Evolutionary conservation across 2,113 vertebrate genomes (phyloP).

Genomic region (Rhinogobius similis): DNA sequence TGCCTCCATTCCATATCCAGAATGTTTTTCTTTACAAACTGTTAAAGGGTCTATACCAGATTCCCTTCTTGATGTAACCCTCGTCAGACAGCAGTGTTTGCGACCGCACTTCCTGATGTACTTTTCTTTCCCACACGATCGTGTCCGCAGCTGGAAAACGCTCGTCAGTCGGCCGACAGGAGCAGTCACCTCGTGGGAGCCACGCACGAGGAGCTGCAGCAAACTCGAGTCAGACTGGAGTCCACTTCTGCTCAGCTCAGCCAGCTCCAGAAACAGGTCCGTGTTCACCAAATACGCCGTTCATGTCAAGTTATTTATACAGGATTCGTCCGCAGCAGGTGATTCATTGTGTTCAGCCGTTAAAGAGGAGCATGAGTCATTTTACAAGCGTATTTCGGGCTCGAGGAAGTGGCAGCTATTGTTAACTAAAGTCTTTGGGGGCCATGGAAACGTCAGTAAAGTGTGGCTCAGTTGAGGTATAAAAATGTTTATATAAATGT

Average conservation of each 20-base stretch:
- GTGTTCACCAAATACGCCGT: not conserved
- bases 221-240: conserved; percentile 88
- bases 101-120: not conserved
- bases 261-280: conserved; percentile 96
- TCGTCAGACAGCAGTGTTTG: too few species aligned
- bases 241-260: conserved; percentile 87
- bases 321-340: not conserved
- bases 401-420: conserved; percentile 1
- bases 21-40: too few species aligned
- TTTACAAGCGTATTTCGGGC: not conserved
- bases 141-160: conserved; percentile 85
- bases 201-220: conserved; percentile 92
- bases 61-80: too few species aligned
- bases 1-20: too few species aligned
- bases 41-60: too few species aligned
- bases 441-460: not conserved
- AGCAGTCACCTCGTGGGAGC: conserved; percentile 92
- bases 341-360: not conserved
- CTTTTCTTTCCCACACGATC: too few species aligned
- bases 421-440: not conserved
- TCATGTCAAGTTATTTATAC: not conserved
- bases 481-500: not conserved
- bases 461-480: not conserved
- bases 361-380: not conserved
- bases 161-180: conserved; percentile 89